Evolutionary conservation across 2,113 vertebrate genomes (phyloP), one percentile per base, ranked within the genome.

Genomic region (Heterochromis multidens): DNA sequence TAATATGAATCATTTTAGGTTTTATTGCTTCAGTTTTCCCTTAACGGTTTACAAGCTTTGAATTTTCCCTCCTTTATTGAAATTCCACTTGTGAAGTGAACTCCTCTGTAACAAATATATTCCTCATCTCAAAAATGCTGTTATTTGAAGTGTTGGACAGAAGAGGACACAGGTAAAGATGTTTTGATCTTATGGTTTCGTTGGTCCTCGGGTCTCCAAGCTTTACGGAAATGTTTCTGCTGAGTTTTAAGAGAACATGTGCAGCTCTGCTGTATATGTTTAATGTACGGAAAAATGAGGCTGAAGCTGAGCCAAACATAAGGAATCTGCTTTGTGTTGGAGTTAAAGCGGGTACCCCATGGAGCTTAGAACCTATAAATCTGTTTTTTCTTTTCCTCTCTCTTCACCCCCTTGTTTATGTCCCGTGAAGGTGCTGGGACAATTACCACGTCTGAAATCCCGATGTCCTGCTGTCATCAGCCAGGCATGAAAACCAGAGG

Each of bases 211-310:
- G 10, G 16, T 6, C 16, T 49, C 16, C 16, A 3, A 19, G 46
- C 46, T 54, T 21, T 19, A 19, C 25, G 2, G 0, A 52, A 52
- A 17, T 3, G 2, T 46, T 19, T 6, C 14, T 1, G 37, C 37
- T 0, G 0, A 74, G 67, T 52, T 74, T 52, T 74, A 74, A 5
- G 2, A 52, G 27, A 31, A 52, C 67, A n/a, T 4, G 43, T 74
- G 40, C 23, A 2, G 65, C 16, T 3, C 40, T 19, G 23, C 25
- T 29, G 43, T 7, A 49, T 72, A 21, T 1, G 3, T 13, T 29
- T 49, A 29, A 7, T 0, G 40, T 0, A 29, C 0, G 6, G 16
- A 12, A 49, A n/a, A 70, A 49, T 27, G 40, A 70, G 23, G 65
- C 16, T 0, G 9, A 23, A 9, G 16, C 58, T 29, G 46, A 0